phyloP scores from a whole-genome alignment of 2,113 vertebrate genomes.

The Lota lota region DNA sequence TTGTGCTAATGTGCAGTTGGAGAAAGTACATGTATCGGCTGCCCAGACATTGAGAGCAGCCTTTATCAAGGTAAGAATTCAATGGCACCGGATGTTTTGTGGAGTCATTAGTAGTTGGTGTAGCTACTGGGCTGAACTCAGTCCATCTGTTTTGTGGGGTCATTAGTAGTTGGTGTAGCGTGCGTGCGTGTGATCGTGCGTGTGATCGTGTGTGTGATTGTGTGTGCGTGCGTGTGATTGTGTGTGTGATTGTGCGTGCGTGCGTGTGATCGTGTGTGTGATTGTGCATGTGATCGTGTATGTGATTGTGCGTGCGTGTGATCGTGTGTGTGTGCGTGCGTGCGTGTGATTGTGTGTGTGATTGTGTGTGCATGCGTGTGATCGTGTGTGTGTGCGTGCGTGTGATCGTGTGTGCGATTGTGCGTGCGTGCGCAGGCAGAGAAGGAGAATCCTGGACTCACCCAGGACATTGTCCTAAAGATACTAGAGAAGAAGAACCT shows the following conservation, averaged over 20 bases:
- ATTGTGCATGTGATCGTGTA: too few relatives aligned
- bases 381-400: too few relatives aligned
- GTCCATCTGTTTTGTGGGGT: too few relatives aligned
- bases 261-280: too few relatives aligned
- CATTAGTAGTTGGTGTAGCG: too few relatives aligned
- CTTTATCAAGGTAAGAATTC: constrained; percentile 85
- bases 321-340: not conserved
- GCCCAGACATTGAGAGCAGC: constrained; percentile 91
- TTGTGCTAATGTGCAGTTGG: constrained; percentile 77
- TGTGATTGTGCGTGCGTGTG: too few relatives aligned
- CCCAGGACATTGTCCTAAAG: constrained; percentile 86
- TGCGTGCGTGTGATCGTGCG: too few relatives aligned
- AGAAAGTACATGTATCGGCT: constrained; percentile 88
- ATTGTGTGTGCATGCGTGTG: too few relatives aligned
- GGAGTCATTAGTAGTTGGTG: too few relatives aligned
- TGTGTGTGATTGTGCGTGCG: constrained; percentile 2
- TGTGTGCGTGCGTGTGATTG: not conserved
- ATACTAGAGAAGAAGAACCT: constrained; percentile 89
- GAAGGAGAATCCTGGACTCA: constrained; percentile 88
- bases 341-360: too few relatives aligned
- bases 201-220: not conserved
- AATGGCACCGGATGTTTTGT: not conserved
- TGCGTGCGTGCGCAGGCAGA: constrained; percentile 79
- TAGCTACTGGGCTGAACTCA: too few relatives aligned
- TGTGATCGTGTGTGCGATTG: too few relatives aligned